phyloP scores from a whole-genome alignment of 2,888 invertebrate genomes.

The Junonia oenone region DNA sequence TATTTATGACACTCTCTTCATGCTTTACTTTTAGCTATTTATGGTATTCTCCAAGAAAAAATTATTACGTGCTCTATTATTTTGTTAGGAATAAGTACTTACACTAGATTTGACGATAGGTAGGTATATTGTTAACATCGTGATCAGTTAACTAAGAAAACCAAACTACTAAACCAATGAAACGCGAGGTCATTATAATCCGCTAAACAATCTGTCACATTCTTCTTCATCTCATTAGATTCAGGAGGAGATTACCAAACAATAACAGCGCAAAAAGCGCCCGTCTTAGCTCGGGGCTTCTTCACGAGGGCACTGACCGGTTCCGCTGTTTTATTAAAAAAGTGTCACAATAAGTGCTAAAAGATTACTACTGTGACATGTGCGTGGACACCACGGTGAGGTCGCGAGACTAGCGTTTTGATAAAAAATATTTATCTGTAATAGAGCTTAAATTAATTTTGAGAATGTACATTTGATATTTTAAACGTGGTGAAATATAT shows the following conservation, averaged over 20 bases:
- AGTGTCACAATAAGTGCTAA: slow-evolving; percentile 58
- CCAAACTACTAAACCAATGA: background rate
- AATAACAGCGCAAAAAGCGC: slow-evolving; percentile 36
- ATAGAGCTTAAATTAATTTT: too few species aligned
- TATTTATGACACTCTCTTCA: too few species aligned
- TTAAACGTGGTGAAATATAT: too few species aligned
- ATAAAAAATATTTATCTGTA: background rate
- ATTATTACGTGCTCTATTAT: too few species aligned
- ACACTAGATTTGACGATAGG: background rate
- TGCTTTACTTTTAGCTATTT: too few species aligned
- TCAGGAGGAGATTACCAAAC: slow-evolving; percentile 33
- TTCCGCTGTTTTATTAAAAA: slow-evolving; percentile 66
- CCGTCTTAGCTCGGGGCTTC: slow-evolving; percentile 37
- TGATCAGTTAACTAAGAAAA: background rate
- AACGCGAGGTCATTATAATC: slow-evolving; percentile 18
- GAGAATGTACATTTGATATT: too few species aligned
- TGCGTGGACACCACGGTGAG: slow-evolving; percentile 44
- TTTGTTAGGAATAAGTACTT: too few species aligned
- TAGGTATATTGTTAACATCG: background rate
- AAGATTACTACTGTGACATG: slow-evolving; percentile 60
- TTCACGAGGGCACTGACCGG: slow-evolving; percentile 36
- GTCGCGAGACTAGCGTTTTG: slow-evolving; percentile 37
- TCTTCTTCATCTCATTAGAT: slow-evolving; percentile 9
- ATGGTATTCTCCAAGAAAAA: too few species aligned
- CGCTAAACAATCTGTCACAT: slow-evolving; percentile 83